phyloP scores from a whole-genome alignment of 2,888 invertebrate species.

The Agrochola litura region DNA sequence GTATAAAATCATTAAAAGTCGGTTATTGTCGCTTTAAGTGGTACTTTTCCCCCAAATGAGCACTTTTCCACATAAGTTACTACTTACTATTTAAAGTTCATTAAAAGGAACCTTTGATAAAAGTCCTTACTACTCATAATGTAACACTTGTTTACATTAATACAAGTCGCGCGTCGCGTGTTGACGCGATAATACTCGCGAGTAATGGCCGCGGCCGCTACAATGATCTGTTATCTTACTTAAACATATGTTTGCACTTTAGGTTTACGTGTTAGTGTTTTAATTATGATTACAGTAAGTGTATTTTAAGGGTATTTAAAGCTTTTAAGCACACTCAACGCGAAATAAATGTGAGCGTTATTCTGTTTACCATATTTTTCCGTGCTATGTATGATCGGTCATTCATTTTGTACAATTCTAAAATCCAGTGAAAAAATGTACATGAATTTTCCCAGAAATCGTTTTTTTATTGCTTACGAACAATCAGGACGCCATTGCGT shows the following conservation, averaged over 20 bases:
- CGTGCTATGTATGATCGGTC: no score
- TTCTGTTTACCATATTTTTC: neutral
- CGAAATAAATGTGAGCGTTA: neutral
- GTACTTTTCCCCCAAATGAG: neutral
- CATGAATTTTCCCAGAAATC: neutral
- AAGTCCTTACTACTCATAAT: conserved; percentile 13
- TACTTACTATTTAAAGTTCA: neutral
- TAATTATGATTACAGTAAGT: conserved; percentile 20
- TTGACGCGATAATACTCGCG: conserved; percentile 12
- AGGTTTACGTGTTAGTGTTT: conserved; percentile 27
- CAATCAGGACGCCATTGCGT: neutral
- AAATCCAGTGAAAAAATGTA: neutral
- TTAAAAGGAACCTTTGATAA: neutral
- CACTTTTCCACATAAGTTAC: neutral
- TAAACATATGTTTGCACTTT: conserved; percentile 48
- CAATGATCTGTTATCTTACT: conserved; percentile 16
- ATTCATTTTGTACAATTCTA: neutral
- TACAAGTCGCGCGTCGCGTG: conserved; percentile 45
- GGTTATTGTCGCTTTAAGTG: no score
- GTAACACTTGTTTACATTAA: conserved; percentile 27
- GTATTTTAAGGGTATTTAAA: conserved; percentile 6
- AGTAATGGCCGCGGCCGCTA: conserved; percentile 23
- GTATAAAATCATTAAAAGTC: no score
- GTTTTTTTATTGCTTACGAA: neutral
- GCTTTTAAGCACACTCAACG: neutral